Percentiles rank a stretch among this genome's conserved stretches.
phyloP scores from a whole-genome alignment of 2,888 invertebrate species.

The Rapana venosa region DNA sequence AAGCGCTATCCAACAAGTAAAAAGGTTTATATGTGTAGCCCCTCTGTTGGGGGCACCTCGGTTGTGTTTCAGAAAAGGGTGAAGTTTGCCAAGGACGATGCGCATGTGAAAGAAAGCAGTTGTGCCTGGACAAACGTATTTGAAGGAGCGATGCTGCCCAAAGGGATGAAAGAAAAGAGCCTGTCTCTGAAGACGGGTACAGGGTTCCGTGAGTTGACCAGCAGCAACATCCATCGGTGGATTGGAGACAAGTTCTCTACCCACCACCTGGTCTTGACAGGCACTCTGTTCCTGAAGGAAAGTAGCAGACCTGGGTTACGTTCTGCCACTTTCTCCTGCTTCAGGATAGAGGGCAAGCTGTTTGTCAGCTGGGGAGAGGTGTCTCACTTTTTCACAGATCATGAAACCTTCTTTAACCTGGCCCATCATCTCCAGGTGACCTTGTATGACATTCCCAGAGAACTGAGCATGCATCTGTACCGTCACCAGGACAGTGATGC shows the following conservation, averaged over 20 bases:
- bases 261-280: conserved; percentile 7
- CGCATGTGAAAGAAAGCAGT: background rate
- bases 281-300: background rate
- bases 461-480: background rate
- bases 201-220: background rate
- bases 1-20: background rate
- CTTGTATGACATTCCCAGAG: background rate
- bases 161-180: conserved; percentile 11
- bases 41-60: background rate
- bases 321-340: background rate
- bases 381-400: background rate
- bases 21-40: background rate
- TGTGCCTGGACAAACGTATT: background rate
- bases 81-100: background rate
- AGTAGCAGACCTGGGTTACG: no score
- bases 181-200: conserved; percentile 19
- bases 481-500: background rate
- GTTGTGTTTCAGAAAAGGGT: background rate
- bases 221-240: background rate
- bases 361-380: conserved; percentile 31
- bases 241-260: background rate
- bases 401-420: background rate
- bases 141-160: conserved; percentile 31
- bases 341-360: background rate
- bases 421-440: background rate